A percentile compares a stretch with the other conserved stretches of the same genome.
Evolutionary conservation across 2,113 vertebrate species (phyloP).

Genomic region (Rhea pennata): DNA sequence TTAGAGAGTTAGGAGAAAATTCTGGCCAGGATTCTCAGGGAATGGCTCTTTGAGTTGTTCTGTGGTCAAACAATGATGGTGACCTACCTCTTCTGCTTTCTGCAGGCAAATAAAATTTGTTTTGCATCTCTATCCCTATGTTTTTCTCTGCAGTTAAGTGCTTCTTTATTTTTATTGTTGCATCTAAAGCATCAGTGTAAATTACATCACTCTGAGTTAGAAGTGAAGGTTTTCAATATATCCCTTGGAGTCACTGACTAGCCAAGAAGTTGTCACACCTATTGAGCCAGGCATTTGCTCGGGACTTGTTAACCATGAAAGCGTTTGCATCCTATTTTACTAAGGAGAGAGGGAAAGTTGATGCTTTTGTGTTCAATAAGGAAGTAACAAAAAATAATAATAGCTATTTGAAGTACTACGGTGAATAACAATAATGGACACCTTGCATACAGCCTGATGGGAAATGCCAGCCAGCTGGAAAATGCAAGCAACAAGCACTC

Average conservation of each 20-base stretch:
- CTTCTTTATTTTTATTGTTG: not conserved
- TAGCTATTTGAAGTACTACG: not conserved
- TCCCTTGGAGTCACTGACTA: not conserved
- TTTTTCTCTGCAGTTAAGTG: not conserved
- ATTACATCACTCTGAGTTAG: not conserved
- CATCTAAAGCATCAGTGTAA: not conserved
- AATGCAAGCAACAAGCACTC: not conserved
- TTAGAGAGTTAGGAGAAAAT: constrained; percentile 22
- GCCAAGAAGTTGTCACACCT: not conserved
- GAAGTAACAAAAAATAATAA: not conserved
- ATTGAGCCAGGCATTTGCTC: not conserved
- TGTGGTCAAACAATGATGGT: not conserved
- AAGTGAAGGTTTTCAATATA: accelerated
- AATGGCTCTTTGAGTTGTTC: constrained; percentile 2
- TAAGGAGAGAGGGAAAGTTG: not conserved
- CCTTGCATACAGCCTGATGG: not conserved
- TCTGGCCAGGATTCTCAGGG: constrained; percentile 22
- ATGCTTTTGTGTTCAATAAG: accelerated
- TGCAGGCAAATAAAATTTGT: not conserved
- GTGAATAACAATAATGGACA: not conserved
- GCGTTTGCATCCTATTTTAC: not conserved
- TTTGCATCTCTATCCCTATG: not conserved
- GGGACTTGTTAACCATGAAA: not conserved
- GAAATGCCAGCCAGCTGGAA: not conserved
- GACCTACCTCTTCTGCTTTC: not conserved